phyloP scores from a whole-genome alignment of 2,888 invertebrate species.

The Sinhomidia bicolor region DNA sequence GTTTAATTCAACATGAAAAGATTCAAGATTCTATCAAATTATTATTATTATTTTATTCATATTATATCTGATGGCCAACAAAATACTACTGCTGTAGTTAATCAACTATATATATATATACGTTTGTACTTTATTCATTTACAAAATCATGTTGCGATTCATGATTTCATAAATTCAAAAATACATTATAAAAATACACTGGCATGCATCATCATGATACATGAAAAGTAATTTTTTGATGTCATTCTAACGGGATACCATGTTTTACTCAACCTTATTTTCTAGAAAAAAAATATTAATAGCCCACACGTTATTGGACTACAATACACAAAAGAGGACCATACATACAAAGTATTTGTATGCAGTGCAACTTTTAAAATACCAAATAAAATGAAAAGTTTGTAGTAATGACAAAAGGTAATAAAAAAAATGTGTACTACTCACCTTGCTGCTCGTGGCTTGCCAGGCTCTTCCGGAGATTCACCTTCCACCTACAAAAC shows the following conservation, averaged over 20 bases:
- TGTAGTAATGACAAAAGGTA: not conserved
- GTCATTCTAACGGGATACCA: constrained; percentile 45
- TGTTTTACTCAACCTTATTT: not conserved
- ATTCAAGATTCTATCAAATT: no score
- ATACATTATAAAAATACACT: not conserved
- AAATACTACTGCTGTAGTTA: not conserved
- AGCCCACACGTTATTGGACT: not conserved
- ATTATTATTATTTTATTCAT: not conserved
- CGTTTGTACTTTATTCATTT: no score
- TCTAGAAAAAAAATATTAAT: not conserved
- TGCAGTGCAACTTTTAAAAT: no score
- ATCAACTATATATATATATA: no score
- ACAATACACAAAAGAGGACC: not conserved
- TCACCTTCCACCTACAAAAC: constrained; percentile 77
- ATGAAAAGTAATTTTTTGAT: not conserved
- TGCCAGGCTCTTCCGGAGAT: constrained; percentile 75
- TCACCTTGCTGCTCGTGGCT: constrained; percentile 75
- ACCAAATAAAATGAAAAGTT: not conserved
- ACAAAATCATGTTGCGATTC: not conserved
- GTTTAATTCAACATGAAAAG: no score
- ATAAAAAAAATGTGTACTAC: not conserved
- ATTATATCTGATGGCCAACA: constrained; percentile 40
- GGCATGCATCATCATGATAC: not conserved
- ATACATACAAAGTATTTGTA: no score
- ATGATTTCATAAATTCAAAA: constrained; percentile 8